These are phyloP conservation scores for Caenorhabditis latens DNA, from an alignment of 1,140 invertebrate species.

Conservation along the genomic window DNA sequence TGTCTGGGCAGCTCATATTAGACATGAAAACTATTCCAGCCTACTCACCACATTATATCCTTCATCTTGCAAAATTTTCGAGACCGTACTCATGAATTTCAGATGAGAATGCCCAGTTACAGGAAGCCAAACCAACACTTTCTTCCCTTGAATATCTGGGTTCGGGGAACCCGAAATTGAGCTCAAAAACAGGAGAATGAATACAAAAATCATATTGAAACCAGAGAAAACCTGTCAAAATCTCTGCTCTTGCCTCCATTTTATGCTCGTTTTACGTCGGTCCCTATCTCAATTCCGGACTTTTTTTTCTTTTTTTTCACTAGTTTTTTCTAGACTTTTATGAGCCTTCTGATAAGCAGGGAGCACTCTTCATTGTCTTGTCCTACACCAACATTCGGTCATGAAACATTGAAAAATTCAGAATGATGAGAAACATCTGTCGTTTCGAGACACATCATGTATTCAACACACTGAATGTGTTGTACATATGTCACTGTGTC, in stretches of 20 bases:
- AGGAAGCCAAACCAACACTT: not conserved
- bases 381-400: no score
- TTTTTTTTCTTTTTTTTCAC: not conserved
- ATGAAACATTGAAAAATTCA: not conserved
- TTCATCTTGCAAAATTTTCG: slow-evolving; percentile 3
- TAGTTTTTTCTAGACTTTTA: not conserved
- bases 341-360: not conserved
- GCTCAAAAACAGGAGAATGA: not conserved
- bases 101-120: slow-evolving; percentile 12
- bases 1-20: not conserved
- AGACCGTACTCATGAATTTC: slow-evolving; percentile 5
- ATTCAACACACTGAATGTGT: slow-evolving; percentile 11
- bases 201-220: not conserved
- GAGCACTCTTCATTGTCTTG: not conserved
- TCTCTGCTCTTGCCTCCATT: not conserved
- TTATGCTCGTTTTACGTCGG: not conserved
- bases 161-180: not conserved
- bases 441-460: not conserved
- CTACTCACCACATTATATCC: slow-evolving; percentile 29
- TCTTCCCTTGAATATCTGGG: not conserved
- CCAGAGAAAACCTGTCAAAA: not conserved
- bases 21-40: not conserved
- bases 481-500: slow-evolving; percentile 2
- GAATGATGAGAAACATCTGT: not conserved
- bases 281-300: not conserved